Evolutionary conservation across 2,113 vertebrate genomes (phyloP).

Genomic region (Solea solea): DNA sequence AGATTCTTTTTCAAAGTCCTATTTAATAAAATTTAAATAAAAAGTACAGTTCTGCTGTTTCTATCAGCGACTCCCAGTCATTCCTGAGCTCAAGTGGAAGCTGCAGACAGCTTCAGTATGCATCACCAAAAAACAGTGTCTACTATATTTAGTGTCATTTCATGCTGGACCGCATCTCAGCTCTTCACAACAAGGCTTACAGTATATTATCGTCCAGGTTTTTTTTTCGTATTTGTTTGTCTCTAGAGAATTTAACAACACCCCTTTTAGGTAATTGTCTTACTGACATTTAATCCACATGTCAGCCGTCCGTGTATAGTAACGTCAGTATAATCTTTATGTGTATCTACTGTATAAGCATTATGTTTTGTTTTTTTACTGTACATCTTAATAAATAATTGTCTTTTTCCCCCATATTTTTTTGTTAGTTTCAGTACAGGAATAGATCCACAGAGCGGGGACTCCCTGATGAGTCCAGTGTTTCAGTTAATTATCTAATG

Average conservation of each 20-base stretch:
- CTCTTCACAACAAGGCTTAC: conserved; percentile 45
- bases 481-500: conserved; percentile 33
- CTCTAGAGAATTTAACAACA: conserved; percentile 9
- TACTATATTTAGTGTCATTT: conserved; percentile 58
- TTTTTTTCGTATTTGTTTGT: too few relatives aligned
- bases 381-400: not conserved
- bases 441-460: not conserved
- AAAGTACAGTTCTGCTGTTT: conserved; percentile 24
- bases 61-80: conserved; percentile 48
- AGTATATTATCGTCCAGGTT: too few relatives aligned
- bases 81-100: conserved; percentile 43
- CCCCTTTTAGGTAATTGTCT: not conserved
- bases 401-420: not conserved
- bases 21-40: conserved; percentile 41
- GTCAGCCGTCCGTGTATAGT: too few relatives aligned
- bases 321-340: not conserved
- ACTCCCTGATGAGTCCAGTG: not conserved
- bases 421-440: not conserved
- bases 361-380: too few relatives aligned
- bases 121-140: conserved; percentile 64
- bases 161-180: conserved; percentile 47
- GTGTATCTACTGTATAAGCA: not conserved
- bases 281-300: too few relatives aligned
- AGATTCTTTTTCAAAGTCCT: too few relatives aligned
- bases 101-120: conserved; percentile 30